Base-by-base conservation (phyloP, 2,113 vertebrate genomes). In the Nyctibius bracteatus region DNA sequence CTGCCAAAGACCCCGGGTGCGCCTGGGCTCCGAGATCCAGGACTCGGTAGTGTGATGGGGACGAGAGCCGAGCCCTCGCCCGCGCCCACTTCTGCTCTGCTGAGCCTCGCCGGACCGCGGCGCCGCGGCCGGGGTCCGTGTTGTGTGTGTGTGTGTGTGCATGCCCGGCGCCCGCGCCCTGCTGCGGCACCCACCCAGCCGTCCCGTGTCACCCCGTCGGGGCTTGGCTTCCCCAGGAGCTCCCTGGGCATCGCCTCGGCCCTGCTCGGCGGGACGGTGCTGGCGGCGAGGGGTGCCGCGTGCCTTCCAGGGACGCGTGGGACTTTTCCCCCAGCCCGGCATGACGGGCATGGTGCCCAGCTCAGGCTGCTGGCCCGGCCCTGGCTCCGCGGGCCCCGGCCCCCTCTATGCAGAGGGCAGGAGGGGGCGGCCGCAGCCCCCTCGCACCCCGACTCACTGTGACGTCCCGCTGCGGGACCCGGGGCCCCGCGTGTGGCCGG, bases 1-100 rank as follows among this genome's bases (percentile, higher is more conserved):
- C 51, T 98, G 99, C 94, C 99, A 99, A 43, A 97, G 98, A 92
- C 99, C 99, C 37, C 98, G 99, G 33, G 99, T 99, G 70, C 98
- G 99, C 86, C 98, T 99, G 51, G 99, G 99, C 94, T 99, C 99
- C 0, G 99, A 99, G 96, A 99, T 99, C 95, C 99, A 99, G 97
- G 99, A 99, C 98, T 99, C 99, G 0, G 99, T 99, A 73, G 99
- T 99, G 95, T 99, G 98, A 99, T 0, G 3, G 71, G 66, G 62
- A 4, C 2, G 5, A 31, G 46, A 80, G 41, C 55, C 4, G 1
- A 59, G 57, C 81, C 84, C 75, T 30, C 4, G 0, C 13, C 46
- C 30, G 1, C 16, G 0, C 39, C 62, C 2, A 2, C 68, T n/a
- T 72, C 68, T 94, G 87, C 95, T 93, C 74, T 47, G 67, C 89